Conservation (phyloP, 2,113 vertebrate species). For the Hippocampus abdominalis region DNA sequence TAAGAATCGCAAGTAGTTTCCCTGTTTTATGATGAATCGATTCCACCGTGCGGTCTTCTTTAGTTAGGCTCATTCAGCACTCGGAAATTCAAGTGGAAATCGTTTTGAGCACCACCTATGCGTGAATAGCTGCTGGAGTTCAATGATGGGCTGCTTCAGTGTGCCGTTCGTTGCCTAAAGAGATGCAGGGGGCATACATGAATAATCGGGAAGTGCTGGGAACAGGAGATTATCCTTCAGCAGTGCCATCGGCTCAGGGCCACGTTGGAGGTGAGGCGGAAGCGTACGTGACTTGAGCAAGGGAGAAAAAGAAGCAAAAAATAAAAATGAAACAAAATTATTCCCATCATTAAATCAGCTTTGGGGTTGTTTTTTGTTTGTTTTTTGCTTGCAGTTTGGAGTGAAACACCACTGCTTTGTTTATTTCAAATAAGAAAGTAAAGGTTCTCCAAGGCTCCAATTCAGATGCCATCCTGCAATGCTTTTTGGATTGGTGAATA, state of each 20-base stretch:
- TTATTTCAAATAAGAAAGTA: neutral
- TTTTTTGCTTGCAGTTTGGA: neutral
- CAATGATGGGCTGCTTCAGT: constrained; percentile 14
- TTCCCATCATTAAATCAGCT: constrained; percentile 9
- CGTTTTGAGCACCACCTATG: constrained; percentile 13
- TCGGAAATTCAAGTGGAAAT: constrained; percentile 7
- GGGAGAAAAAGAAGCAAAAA: constrained; percentile 14
- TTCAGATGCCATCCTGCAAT: constrained; percentile 12
- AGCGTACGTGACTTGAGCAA: constrained; percentile 29
- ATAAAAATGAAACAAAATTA: constrained; percentile 10
- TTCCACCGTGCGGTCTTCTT: neutral
- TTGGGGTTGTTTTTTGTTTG: neutral
- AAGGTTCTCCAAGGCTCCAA: constrained; percentile 9
- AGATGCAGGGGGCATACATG: constrained; percentile 80
- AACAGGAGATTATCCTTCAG: constrained; percentile 67
- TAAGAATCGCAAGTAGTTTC: neutral
- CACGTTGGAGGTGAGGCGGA: constrained; percentile 68
- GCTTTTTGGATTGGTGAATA: constrained; percentile 12
- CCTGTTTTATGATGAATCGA: neutral
- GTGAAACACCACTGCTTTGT: neutral
- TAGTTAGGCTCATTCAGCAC: neutral
- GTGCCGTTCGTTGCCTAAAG: constrained; percentile 74
- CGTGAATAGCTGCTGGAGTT: constrained; percentile 21
- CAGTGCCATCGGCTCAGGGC: constrained; percentile 73
- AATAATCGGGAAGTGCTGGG: constrained; percentile 73